phyloP scores from a whole-genome alignment of 2,113 vertebrate genomes.

The Panthera tigris region DNA sequence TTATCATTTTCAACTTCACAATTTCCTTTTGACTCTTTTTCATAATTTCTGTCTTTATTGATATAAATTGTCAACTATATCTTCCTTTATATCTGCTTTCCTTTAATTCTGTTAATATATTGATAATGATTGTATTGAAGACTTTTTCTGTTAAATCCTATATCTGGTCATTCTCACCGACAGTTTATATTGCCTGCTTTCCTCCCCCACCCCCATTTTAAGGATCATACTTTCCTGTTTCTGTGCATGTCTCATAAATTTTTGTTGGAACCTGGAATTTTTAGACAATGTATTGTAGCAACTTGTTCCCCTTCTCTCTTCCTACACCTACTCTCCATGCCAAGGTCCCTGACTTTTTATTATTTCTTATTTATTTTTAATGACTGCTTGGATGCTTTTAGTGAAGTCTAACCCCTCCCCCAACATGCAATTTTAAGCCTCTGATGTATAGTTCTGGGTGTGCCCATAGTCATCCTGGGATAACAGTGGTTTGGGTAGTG shows the following conservation, averaged over 20 bases:
- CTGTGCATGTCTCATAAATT: not conserved
- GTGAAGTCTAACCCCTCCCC: not conserved
- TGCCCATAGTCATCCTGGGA: not conserved
- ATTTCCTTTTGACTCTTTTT: not conserved
- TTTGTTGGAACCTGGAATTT: not conserved
- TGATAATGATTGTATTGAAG: not conserved
- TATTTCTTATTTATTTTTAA: not conserved
- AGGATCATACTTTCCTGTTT: not conserved
- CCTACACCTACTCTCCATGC: not conserved
- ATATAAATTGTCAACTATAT: not conserved
- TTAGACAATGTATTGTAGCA: not conserved
- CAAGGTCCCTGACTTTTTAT: not conserved
- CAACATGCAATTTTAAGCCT: not conserved
- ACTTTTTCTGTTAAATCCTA: not conserved
- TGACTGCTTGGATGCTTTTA: not conserved
- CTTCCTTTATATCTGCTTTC: not conserved
- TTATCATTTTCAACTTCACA: not conserved
- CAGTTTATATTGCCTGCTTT: not conserved
- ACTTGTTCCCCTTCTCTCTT: not conserved
- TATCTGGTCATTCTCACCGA: not conserved
- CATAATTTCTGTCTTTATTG: not conserved
- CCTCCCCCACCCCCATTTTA: not conserved
- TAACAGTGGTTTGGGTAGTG: not conserved
- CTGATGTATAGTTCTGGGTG: not conserved
- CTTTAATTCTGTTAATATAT: not conserved